Conservation (phyloP, 53 echinoderm and acorn worm genomes). For the Paracentrotus lividus region DNA sequence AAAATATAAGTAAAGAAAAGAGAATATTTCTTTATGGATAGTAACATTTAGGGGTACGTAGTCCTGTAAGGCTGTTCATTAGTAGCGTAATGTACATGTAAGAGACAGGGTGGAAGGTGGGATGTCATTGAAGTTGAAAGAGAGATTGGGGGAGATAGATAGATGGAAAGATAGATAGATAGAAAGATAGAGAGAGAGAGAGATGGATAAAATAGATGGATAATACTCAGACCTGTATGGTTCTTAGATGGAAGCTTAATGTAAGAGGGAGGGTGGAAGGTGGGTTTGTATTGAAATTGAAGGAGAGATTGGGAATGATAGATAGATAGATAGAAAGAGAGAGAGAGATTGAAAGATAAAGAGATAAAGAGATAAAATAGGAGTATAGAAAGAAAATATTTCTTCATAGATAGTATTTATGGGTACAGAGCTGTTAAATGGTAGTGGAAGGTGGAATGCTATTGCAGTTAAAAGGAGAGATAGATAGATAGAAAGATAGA, state of each 20-base stretch:
- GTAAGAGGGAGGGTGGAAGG: neutral
- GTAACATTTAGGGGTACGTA: too few species aligned
- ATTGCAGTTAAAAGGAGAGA: neutral
- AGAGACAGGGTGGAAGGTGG: constrained; percentile 8
- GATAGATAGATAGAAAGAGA: neutral
- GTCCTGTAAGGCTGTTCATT: neutral
- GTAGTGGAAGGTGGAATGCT: neutral
- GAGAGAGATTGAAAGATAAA: neutral
- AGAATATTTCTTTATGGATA: too few species aligned
- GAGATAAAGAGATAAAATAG: neutral
- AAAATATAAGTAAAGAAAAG: too few species aligned
- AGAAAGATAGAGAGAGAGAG: constrained; percentile 43
- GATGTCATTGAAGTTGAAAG: neutral
- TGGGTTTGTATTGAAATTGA: neutral
- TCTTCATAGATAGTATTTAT: neutral
- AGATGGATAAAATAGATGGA: too few species aligned
- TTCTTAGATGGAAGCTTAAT: neutral
- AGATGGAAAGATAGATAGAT: neutral
- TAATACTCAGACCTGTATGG: too few species aligned
- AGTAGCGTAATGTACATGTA: neutral
- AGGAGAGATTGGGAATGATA: neutral
- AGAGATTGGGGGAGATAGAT: neutral
- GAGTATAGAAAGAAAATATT: neutral
- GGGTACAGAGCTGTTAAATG: too few species aligned
- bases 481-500: neutral